phyloP scores from a whole-genome alignment of 1,140 invertebrate species.

The Lutraria rhynchaena region DNA sequence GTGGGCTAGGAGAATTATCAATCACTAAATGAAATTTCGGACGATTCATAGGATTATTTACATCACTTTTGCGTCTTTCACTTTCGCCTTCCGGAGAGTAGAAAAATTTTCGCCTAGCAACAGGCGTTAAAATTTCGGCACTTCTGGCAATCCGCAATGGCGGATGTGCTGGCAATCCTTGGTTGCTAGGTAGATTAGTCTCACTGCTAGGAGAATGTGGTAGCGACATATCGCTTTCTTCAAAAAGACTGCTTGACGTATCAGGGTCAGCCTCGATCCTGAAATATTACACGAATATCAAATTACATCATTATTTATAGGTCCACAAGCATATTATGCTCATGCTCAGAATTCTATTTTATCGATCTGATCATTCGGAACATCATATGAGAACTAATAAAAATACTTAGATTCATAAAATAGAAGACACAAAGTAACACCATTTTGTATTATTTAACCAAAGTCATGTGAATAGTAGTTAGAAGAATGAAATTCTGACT shows the following conservation, averaged over 20 bases:
- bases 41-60: slow-evolving; percentile 35
- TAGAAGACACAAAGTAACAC: too few relatives aligned
- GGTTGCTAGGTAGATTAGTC: slow-evolving; percentile 4
- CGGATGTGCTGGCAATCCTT: slow-evolving; percentile 3
- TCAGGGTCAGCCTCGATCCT: slow-evolving; percentile 54
- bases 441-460: too few relatives aligned
- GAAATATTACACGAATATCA: background rate
- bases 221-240: slow-evolving; percentile 53
- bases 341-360: too few relatives aligned
- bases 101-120: slow-evolving; percentile 44
- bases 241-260: slow-evolving; percentile 50
- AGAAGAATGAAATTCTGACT: too few relatives aligned
- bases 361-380: too few relatives aligned
- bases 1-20: slow-evolving; percentile 56
- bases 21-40: slow-evolving; percentile 56
- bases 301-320: too few relatives aligned
- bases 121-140: slow-evolving; percentile 54
- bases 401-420: too few relatives aligned
- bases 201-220: slow-evolving; percentile 55
- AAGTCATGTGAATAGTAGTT: too few relatives aligned
- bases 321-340: too few relatives aligned
- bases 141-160: slow-evolving; percentile 43
- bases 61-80: slow-evolving; percentile 50
- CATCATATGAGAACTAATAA: too few relatives aligned
- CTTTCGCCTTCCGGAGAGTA: slow-evolving; percentile 16